These are phyloP conservation scores for Enteromius radiatus DNA, from an alignment of 2,797 vertebrate species.

Conservation along the genomic window DNA sequence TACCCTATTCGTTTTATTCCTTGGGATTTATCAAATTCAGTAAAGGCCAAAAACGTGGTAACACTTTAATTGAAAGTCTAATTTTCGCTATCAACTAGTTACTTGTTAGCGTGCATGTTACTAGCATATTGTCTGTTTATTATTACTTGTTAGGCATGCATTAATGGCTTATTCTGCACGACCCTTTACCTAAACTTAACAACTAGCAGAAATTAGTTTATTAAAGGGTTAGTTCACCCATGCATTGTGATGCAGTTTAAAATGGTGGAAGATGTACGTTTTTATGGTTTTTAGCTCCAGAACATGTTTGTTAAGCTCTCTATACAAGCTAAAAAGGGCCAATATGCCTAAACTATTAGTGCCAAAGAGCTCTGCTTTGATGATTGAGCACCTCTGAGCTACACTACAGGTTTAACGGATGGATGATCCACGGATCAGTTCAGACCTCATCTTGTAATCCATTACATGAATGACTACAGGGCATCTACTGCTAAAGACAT, in stretches of 20 bases:
- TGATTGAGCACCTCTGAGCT: not conserved
- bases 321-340: not conserved
- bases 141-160: too few species aligned
- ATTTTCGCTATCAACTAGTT: too few species aligned
- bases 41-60: not conserved
- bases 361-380: not conserved
- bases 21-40: not conserved
- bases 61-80: too few species aligned
- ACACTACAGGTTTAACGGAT: conserved; percentile 40
- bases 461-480: conserved; percentile 9
- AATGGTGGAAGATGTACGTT: too few species aligned
- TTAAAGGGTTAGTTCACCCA: too few species aligned
- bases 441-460: conserved; percentile 22
- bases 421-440: conserved; percentile 37
- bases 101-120: too few species aligned
- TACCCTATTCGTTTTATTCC: not conserved
- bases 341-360: conserved; percentile 22
- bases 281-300: not conserved
- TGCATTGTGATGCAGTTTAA: too few species aligned
- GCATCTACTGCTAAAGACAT: conserved; percentile 25
- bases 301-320: not conserved
- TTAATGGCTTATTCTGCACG: too few species aligned
- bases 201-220: too few species aligned
- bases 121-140: too few species aligned
- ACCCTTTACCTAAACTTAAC: too few species aligned